phyloP scores from a whole-genome alignment of 2,113 vertebrate species.

The Scalopus aquaticus region DNA sequence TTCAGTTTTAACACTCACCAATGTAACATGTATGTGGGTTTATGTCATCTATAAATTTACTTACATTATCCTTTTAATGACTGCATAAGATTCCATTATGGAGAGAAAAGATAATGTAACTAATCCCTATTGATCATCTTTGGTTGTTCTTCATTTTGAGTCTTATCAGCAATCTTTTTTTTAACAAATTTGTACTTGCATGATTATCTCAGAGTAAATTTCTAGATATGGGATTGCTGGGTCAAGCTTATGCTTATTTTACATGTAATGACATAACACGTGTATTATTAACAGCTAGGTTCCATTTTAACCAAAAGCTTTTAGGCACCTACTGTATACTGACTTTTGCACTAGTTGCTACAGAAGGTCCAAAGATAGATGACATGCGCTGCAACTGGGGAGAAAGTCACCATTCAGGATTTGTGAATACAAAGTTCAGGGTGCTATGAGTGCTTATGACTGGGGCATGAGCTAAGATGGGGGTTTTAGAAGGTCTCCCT shows the following conservation, averaged over 20 bases:
- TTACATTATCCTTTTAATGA: background rate
- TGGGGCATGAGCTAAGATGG: background rate
- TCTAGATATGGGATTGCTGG: background rate
- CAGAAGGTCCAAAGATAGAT: background rate
- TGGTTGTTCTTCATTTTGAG: background rate
- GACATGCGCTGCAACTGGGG: accelerated
- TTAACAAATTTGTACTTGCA: background rate
- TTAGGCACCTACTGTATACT: background rate
- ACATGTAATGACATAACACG: background rate
- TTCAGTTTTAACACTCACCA: background rate
- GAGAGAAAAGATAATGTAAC: background rate
- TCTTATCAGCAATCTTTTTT: background rate
- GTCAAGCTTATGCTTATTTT: background rate
- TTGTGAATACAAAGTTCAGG: background rate
- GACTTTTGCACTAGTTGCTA: background rate
- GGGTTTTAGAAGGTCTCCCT: background rate
- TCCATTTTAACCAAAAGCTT: background rate
- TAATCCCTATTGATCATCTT: background rate
- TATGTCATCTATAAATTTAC: background rate
- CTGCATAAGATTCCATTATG: background rate
- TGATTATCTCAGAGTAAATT: background rate
- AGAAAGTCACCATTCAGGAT: background rate
- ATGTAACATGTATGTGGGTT: background rate
- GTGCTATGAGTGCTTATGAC: no score
- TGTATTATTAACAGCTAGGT: background rate